phyloP scores from a whole-genome alignment of 2,113 vertebrate species.

The Erythrolamprus reginae region DNA sequence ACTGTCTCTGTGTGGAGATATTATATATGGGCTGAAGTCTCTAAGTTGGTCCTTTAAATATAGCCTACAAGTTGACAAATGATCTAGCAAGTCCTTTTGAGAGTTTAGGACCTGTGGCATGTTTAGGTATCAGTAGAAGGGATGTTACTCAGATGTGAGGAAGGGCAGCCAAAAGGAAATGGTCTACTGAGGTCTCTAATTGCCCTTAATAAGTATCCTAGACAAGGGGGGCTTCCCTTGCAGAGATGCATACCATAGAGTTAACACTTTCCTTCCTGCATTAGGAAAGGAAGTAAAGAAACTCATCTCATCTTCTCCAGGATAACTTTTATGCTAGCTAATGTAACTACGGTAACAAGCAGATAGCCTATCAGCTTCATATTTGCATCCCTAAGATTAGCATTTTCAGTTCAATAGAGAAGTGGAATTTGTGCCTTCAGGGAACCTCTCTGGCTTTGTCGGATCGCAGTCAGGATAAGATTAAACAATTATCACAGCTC shows the following conservation, averaged over 20 bases:
- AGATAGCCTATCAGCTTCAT: neutral
- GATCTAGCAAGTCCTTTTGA: neutral
- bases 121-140: neutral
- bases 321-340: neutral
- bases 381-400: neutral
- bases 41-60: neutral
- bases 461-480: neutral
- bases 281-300: neutral
- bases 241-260: too few relatives aligned
- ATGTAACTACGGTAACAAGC: neutral
- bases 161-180: neutral
- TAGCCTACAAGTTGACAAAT: neutral
- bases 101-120: neutral
- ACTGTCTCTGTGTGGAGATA: neutral
- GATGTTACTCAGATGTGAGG: neutral
- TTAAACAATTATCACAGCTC: neutral
- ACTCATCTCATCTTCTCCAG: neutral
- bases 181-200: neutral
- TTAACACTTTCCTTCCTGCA: neutral
- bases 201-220: neutral
- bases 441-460: neutral
- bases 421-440: neutral
- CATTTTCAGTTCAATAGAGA: neutral
- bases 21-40: neutral
- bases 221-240: neutral